phyloP scores from a whole-genome alignment of 2,113 vertebrate genomes.

The Narcine bancroftii region DNA sequence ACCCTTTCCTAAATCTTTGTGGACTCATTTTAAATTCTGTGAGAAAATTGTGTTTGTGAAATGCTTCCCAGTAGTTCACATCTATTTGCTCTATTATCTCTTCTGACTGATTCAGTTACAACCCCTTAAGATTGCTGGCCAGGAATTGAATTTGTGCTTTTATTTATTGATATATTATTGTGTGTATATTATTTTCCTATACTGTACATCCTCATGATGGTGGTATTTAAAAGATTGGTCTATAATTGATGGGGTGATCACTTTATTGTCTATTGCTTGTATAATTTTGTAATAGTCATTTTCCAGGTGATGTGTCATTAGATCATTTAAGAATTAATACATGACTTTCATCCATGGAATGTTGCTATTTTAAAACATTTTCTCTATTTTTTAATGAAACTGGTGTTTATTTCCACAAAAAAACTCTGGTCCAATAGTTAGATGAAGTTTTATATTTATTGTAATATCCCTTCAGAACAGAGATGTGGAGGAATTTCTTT shows the following conservation, averaged over 20 bases:
- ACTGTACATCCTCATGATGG: not conserved
- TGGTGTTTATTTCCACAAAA: too few relatives aligned
- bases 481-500: too few relatives aligned
- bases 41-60: not conserved
- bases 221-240: not conserved
- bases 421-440: too few relatives aligned
- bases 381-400: not conserved
- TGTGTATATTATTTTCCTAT: not conserved
- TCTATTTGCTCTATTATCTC: not conserved
- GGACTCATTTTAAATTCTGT: not conserved
- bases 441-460: too few relatives aligned
- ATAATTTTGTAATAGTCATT: not conserved
- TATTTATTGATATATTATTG: not conserved
- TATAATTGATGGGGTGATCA: not conserved
- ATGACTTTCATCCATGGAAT: not conserved
- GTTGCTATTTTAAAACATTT: not conserved
- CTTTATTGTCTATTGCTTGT: not conserved
- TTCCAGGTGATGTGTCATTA: not conserved
- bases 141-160: not conserved
- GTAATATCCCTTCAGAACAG: too few relatives aligned
- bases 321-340: not conserved
- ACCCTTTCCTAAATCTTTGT: not conserved
- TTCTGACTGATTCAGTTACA: not conserved
- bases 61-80: not conserved
- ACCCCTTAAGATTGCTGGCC: not conserved